Evolutionary conservation across 92 coral and sea anemone genomes (phyloP).

Genomic region (Zoanthus sociatus): DNA sequence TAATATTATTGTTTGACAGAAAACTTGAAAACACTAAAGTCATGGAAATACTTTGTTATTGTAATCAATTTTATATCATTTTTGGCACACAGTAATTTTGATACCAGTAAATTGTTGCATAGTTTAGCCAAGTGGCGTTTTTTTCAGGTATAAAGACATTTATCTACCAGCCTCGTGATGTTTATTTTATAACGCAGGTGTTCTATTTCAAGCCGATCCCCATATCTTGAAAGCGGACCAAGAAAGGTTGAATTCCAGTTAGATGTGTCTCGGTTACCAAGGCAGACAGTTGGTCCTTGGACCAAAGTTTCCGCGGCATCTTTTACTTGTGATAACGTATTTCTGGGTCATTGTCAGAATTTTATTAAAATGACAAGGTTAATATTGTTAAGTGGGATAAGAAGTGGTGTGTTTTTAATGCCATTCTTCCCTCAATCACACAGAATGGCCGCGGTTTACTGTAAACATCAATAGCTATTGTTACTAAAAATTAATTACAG

Average conservation of each 20-base stretch:
- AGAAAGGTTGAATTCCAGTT: neutral
- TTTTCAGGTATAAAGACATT: neutral
- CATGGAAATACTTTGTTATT: too few species aligned
- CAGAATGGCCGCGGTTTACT: neutral
- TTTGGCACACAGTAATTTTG: too few species aligned
- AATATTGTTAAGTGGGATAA: neutral
- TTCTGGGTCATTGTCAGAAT: neutral
- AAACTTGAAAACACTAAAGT: too few species aligned
- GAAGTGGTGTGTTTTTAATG: constrained; percentile 11
- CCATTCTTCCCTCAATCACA: constrained; percentile 9
- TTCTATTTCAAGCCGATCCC: constrained; percentile 2
- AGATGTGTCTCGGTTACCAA: neutral
- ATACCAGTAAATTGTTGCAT: too few species aligned
- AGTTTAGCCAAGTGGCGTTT: too few species aligned
- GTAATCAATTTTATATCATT: too few species aligned
- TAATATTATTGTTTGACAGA: too few species aligned
- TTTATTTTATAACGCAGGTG: constrained; percentile 21
- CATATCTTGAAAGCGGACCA: constrained; percentile 7
- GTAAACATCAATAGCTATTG: neutral
- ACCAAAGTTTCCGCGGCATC: neutral
- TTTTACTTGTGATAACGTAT: neutral
- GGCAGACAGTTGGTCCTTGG: constrained; percentile 7
- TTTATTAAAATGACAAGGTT: neutral
- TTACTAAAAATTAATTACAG: neutral
- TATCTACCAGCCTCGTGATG: neutral